Base-by-base conservation (phyloP, 2,797 vertebrate genomes). In the Cirrhinus mrigala region DNA sequence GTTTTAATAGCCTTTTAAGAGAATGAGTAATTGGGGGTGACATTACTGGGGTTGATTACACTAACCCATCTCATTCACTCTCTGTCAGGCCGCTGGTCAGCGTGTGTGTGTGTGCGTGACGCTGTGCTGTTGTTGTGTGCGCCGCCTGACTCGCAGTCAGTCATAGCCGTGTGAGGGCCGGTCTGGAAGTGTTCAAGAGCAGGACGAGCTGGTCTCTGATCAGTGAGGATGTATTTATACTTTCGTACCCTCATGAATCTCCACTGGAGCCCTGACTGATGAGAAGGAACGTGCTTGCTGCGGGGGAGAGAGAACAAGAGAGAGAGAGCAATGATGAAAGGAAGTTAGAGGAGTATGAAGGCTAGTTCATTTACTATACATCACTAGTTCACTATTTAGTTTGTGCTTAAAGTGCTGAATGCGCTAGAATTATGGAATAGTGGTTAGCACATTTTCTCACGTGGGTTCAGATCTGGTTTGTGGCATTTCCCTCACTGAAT, bases 1-100 rank as follows among this genome's bases (percentile, higher is more conserved):
- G 95, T 95, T 95, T 95, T 95, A 96, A 95, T 96, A 93, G 93
- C 91, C 94, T 94, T 95, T 95, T 94, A 96, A 95, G 94, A 95
- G 94, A 95, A 95, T 95, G 95, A 95, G 92, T 96, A 95, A 96
- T 95, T 95, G 93, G 93, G 90, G 93, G 93, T 94, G 93, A 94
- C 92, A 94, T 92, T 93, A 88, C 91, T 90, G 90, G 91, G 92
- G 94, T 92, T 95, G 94, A 95, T 95, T 94, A 92, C 90, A 86
- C 93, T 94, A 92, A 93, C 92, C 93, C 92, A 92, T 92, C 94
- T 92, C 92, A 90, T 87, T 91, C 89, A 74, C 75, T 79, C 80
- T 92, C 91, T 79, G 54, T 76, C 79, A 76, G 70, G 52, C 71
- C 79, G 10, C 80, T 88, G 80, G 84, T 83, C 85, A 87, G 54